Base-by-base conservation (phyloP, 2,113 vertebrate genomes). In the Laticauda laticaudata region DNA sequence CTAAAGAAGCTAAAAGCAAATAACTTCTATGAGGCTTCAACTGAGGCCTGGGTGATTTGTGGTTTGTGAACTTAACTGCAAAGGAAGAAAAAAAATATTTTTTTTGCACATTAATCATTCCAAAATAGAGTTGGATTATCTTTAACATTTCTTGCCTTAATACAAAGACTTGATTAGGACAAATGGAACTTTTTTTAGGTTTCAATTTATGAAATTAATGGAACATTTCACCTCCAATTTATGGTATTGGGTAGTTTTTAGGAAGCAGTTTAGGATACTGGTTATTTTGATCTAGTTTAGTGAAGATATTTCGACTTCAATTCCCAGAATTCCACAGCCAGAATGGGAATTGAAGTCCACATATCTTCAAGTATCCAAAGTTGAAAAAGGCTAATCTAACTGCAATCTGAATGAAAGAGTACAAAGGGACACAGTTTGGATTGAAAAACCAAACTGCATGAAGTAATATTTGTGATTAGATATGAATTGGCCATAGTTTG, bases 401-500 rank as follows among this genome's bases (percentile, higher is more conserved):
- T 93, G 81, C 75, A 64, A 39, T 93, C 89, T 90, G 75, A 56
- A 57, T 54, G 45, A 26, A 51, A 61, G 48, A 53, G 48, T 64
- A 93, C 59, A 43, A 93, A 87, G n/a, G 81, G n/a, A 61, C 92
- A 90, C 20, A 2, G 45, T 48, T 87, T 0, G 51, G n/a, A 93
- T 87, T 93, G 86, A 90, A 87, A 90, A 90, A 56, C 75, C 56
- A 87, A 93, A 90, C 54, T 87, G 56, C 81, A 87, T 54, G 34
- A 61, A 93, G 89, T 87, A 89, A 90, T 86, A 87, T 56, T 90
- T 90, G 86, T 90, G 81, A 93, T 93, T 64, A 93, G 61, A 64
- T 87, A 56, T 89, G 43, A 89, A n/a, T 57, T 93, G 55, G 59
- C 89, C 56, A 34, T 51, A 45, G 89, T 48, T 87, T 87, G 81